Evolutionary conservation across 2,113 vertebrate species (phyloP), one percentile per base, ranked within the genome.

Genomic region (Recurvirostra avosetta): DNA sequence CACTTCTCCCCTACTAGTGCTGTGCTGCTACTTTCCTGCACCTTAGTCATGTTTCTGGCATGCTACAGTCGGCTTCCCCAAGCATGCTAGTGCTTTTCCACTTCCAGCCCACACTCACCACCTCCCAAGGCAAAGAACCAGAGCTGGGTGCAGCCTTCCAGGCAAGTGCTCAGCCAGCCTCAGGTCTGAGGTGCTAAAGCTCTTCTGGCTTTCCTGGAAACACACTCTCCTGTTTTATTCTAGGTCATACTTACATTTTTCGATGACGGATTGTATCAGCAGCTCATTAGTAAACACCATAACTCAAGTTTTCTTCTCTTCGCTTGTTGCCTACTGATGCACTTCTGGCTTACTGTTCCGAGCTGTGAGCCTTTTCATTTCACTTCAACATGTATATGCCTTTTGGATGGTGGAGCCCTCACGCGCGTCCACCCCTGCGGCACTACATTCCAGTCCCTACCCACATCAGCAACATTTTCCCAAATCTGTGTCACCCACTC

Each of bases 341-440:
- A 12, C 15, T 72, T 78, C 47, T 63, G 49, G 12, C 15, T 88
- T 49, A 10, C 15, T 50, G 11, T 70, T 76, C 17, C 30, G 32
- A 30, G 15, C 6, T 56, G 9, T 25, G 13, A 95, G 21, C 7
- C 45, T 76, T 58, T 79, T 23, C 10, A 41, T 56, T 93, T 36
- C 7, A 7, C 75, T 84, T 78, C 40, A 38, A 22, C 25, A 43
- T 0, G 0, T 36, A 17, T 27, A 40, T 55, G 14, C 26, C 8
- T 7, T 71, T 74, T 1, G 1, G 12, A 40, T 17, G 25, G 47
- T 72, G n/a, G 20, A 89, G 8, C 1, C 10, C 21, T 58, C 53
- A 68, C 0, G 3, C 2, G n/a, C 6, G 0, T 29, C 15, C 34
- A 17, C 21, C 12, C 20, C 7, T n/a, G 15, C 15, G 59, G 38